phyloP scores from a whole-genome alignment of 2,113 vertebrate genomes.

The Struthidea cinerea region DNA sequence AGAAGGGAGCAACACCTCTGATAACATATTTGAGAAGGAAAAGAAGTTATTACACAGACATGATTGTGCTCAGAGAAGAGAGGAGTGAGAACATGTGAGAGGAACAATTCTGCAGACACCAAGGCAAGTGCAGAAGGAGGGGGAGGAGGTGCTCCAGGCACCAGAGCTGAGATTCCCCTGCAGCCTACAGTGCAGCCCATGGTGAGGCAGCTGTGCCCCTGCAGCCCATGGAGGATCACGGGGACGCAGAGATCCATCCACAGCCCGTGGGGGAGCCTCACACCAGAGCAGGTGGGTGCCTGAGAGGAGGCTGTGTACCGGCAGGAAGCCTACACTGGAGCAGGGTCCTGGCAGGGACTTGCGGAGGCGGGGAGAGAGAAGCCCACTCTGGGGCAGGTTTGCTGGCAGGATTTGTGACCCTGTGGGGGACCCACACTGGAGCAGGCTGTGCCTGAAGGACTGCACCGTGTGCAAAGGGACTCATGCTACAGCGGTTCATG shows the following conservation, averaged over 20 bases:
- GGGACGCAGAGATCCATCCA: not conserved
- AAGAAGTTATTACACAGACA: not conserved
- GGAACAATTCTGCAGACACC: not conserved
- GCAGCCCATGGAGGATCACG: not conserved
- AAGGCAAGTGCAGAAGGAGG: not conserved
- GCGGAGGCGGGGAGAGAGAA: not conserved
- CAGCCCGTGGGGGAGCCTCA: not conserved
- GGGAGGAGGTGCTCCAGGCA: not conserved
- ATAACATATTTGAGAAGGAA: not conserved
- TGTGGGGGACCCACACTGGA: not conserved
- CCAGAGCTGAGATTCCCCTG: not conserved
- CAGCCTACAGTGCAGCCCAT: not conserved
- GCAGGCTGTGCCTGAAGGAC: not conserved
- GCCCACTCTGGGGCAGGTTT: not conserved
- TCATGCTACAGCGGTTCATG: not conserved
- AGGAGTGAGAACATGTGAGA: not conserved
- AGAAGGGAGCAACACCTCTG: not conserved
- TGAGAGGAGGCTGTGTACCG: not conserved
- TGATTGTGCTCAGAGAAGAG: not conserved
- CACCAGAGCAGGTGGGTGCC: not conserved
- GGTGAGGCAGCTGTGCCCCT: not conserved
- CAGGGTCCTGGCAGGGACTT: not conserved
- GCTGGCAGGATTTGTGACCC: not conserved
- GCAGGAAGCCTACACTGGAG: not conserved
- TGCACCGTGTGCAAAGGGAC: not conserved